Base-by-base conservation (phyloP, 2,797 vertebrate species). In the Lateolabrax maculatus region DNA sequence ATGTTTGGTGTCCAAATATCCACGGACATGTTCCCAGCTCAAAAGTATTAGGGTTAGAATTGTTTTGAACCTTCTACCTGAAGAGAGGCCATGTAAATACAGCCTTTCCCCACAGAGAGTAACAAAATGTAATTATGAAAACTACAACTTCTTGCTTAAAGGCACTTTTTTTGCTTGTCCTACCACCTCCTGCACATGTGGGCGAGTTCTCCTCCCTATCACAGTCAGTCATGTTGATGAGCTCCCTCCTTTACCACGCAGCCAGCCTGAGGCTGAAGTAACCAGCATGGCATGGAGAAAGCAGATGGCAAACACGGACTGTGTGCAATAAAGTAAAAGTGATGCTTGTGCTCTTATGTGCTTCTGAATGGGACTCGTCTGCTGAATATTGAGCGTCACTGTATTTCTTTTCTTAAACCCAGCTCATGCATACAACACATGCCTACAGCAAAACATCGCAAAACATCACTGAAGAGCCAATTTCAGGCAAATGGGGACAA, bases 231-330 rank as follows among this genome's bases (percentile, higher is more conserved):
- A 44, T 80, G 27, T 39, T 58, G 69, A 83, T 48, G 68, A 72
- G 75, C 46, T 67, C 41, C 34, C 43, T 2, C 18, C 51, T 31
- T 77, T 52, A 21, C 60, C 46, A 1, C 8, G 53, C 7, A 0
- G 11, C 1, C n/a, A 10, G 67, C 85, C 84, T 0, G 31, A 61
- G 80, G 82, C 80, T 13, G 16, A n/a, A 3, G 64, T 46, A 62
- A 46, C 53, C 55, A 66, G 46, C 31, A 10, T 4, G 6, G 66
- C 44, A n/a, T 21, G 21, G 48, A 53, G 72, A 6, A 83, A 83
- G 27, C 84, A 88, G 80, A 79, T 75, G 81, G 75, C 8, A 5
- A 71, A 65, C 67, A 65, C 5, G 53, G 61, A 51, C 43, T 13
- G 57, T 61, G 71, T 57, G 65, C 75, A 51, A 39, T 77, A 79